A percentile compares a stretch with the other conserved stretches of the same genome.
Evolutionary conservation across 2,113 vertebrate genomes (phyloP).

Genomic region (Bos javanicus): DNA sequence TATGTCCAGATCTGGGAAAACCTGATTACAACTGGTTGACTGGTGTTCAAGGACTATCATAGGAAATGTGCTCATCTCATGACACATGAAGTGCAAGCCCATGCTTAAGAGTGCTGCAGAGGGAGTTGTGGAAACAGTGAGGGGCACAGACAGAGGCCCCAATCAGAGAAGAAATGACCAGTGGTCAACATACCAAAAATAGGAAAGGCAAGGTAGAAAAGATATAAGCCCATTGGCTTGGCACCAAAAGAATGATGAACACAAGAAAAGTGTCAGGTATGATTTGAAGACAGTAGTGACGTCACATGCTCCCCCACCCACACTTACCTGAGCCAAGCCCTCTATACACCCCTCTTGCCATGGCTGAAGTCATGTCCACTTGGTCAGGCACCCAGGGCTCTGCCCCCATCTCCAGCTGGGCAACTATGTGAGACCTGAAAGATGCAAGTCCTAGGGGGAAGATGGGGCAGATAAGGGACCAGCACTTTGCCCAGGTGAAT

Average conservation of each 20-base stretch:
- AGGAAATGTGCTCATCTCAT: not conserved
- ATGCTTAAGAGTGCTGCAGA: not conserved
- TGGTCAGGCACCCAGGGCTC: slow-evolving; percentile 43
- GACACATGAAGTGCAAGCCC: not conserved
- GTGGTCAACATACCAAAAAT: not conserved
- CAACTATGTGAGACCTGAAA: not conserved
- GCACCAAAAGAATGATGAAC: not conserved
- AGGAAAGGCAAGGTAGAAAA: not conserved
- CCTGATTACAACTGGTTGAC: not conserved
- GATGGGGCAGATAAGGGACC: not conserved
- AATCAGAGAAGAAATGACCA: not conserved
- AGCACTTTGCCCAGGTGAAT: not conserved
- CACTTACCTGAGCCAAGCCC: slow-evolving; percentile 19
- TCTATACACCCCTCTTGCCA: not conserved
- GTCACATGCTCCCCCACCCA: not conserved
- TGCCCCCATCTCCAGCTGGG: slow-evolving; percentile 4
- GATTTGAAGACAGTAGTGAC: not conserved
- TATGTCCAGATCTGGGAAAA: not conserved
- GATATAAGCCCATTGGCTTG: not conserved
- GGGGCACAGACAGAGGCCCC: too few relatives aligned
- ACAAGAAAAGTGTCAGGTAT: not conserved
- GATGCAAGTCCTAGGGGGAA: slow-evolving; percentile 35
- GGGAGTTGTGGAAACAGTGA: not conserved
- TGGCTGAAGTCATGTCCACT: not conserved
- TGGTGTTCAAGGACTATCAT: not conserved